Conservation (phyloP, 2,113 vertebrate genomes). For the Catharus bicknelli region DNA sequence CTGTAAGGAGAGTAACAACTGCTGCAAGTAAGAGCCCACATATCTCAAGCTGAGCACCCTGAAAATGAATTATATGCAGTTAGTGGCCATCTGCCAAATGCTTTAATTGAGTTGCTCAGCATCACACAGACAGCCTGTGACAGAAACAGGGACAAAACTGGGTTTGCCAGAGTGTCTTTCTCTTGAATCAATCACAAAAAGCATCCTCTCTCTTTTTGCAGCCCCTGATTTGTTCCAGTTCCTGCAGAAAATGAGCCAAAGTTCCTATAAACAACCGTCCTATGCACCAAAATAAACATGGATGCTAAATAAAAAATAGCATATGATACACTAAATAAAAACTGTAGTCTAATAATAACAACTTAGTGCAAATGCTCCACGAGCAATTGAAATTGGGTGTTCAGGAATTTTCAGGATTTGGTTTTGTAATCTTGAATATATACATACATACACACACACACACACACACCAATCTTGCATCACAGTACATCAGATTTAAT, state of each 20-base stretch:
- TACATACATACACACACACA: no score
- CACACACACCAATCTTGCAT: background rate
- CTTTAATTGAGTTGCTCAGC: constrained; percentile 66
- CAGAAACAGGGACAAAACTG: constrained; percentile 60
- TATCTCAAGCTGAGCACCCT: constrained; percentile 62
- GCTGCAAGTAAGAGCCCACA: constrained; percentile 52
- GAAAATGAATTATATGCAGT: constrained; percentile 64
- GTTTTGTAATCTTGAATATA: background rate
- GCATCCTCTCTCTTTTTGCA: constrained; percentile 45
- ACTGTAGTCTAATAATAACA: background rate
- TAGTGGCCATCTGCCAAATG: constrained; percentile 64
- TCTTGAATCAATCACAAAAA: constrained; percentile 54
- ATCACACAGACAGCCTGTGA: constrained; percentile 49
- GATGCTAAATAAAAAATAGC: constrained; percentile 27
- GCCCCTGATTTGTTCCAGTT: constrained; percentile 32
- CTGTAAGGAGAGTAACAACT: constrained; percentile 50
- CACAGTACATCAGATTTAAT: background rate
- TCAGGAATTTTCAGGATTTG: background rate
- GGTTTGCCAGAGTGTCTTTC: constrained; percentile 41
- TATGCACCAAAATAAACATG: background rate
- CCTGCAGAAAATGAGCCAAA: constrained; percentile 41
- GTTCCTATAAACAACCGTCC: constrained; percentile 28
- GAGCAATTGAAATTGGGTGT: background rate
- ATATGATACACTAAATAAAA: constrained; percentile 3
- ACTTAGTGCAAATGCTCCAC: background rate